Conservation (phyloP, 2,888 invertebrate species). For the Euzophera pinguis region DNA sequence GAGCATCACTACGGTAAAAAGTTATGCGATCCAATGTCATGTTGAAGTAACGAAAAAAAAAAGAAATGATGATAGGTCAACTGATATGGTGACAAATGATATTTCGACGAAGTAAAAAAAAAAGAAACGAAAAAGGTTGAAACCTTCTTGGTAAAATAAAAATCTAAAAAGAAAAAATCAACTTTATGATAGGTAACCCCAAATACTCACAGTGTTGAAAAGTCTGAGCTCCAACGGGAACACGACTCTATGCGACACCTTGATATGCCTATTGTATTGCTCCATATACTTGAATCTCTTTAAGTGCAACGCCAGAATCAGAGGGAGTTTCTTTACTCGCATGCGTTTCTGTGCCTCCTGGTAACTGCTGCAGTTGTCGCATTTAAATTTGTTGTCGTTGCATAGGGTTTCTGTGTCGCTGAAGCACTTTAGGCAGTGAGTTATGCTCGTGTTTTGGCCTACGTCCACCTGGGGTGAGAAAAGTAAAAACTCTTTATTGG, state of each 20-base stretch:
- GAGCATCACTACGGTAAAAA: no score
- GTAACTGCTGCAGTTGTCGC: slow-evolving; percentile 99
- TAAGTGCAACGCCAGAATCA: slow-evolving; percentile 97
- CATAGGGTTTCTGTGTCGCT: slow-evolving; percentile 99
- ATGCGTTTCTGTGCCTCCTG: slow-evolving; percentile 99
- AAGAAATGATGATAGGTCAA: no score
- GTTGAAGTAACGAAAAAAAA: no score
- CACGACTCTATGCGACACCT: slow-evolving; percentile 99
- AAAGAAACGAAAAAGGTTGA: no score
- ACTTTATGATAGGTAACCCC: no score
- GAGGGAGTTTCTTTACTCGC: slow-evolving; percentile 98
- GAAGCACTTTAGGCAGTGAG: slow-evolving; percentile 98
- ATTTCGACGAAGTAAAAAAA: no score
- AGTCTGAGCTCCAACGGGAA: slow-evolving; percentile 98
- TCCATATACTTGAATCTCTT: slow-evolving; percentile 99
- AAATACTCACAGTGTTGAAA: slow-evolving; percentile 93
- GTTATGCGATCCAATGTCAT: no score
- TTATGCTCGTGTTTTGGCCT: slow-evolving; percentile 99
- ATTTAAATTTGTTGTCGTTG: slow-evolving; percentile 99
- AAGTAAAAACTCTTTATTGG: no score
- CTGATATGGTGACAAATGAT: no score
- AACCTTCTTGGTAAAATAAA: no score
- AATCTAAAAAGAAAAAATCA: no score
- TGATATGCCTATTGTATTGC: slow-evolving; percentile 98
- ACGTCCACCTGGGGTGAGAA: slow-evolving; percentile 98